Percentiles rank a stretch among this genome's conserved stretches.
phyloP scores from a whole-genome alignment of 2,888 invertebrate species.

The Panorpa germanica region DNA sequence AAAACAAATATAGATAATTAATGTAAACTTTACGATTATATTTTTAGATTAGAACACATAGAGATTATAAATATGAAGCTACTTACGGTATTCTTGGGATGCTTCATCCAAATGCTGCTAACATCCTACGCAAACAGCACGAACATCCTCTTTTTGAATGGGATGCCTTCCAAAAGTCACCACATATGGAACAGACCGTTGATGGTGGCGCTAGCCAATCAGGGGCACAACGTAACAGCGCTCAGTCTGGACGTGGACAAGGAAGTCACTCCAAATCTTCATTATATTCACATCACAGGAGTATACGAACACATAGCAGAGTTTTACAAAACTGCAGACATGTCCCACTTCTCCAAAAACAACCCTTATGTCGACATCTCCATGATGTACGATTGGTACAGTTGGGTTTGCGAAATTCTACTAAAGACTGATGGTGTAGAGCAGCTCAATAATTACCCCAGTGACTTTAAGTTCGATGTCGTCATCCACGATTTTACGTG shows the following conservation, averaged over 20 bases:
- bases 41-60: no score
- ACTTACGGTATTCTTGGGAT: no score
- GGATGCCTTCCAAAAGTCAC: slow-evolving; percentile 9
- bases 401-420: no score
- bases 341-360: slow-evolving; percentile 4
- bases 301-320: slow-evolving; percentile 10
- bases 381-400: no score
- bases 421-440: slow-evolving; percentile 18
- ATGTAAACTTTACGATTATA: no score
- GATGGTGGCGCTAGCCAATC: slow-evolving; percentile 7
- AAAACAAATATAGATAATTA: no score
- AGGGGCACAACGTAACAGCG: slow-evolving; percentile 10
- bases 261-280: slow-evolving; percentile 9
- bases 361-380: no score
- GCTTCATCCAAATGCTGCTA: no score
- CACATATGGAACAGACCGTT: slow-evolving; percentile 11
- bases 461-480: slow-evolving; percentile 17
- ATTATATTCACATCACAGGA: slow-evolving; percentile 10
- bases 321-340: no score
- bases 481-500: slow-evolving; percentile 16
- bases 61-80: no score
- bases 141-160: slow-evolving; percentile 10
- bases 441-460: slow-evolving; percentile 15
- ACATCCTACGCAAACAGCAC: no score
- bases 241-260: slow-evolving; percentile 10